phyloP scores from a whole-genome alignment of 2,797 vertebrate species.

The Pogoniulus pusillus region DNA sequence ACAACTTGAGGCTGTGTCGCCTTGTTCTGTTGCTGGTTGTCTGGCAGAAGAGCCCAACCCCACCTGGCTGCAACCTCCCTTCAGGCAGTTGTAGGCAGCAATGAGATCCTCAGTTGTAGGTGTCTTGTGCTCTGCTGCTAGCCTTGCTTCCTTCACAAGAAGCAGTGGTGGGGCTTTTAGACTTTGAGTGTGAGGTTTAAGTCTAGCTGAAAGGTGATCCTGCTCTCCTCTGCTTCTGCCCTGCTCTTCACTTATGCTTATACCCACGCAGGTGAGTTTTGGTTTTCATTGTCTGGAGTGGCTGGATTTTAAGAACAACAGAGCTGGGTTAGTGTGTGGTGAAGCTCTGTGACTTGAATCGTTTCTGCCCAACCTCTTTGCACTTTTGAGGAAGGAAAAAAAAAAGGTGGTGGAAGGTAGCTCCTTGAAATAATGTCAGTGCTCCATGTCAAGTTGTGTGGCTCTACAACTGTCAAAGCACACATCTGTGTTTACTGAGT shows the following conservation, averaged over 20 bases:
- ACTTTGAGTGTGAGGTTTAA: background rate
- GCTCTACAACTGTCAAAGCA: constrained; percentile 11
- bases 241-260: background rate
- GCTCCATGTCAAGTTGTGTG: background rate
- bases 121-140: background rate
- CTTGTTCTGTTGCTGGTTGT: no score
- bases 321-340: background rate
- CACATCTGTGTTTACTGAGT: background rate
- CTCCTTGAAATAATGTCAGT: background rate
- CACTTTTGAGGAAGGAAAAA: background rate
- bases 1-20: no score
- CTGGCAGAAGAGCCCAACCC: no score
- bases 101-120: background rate
- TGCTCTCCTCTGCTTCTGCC: background rate
- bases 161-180: background rate
- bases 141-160: background rate
- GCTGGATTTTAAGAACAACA: background rate
- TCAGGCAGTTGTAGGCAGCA: no score
- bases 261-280: background rate
- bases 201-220: background rate
- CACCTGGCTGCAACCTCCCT: no score
- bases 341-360: background rate
- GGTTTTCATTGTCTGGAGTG: background rate
- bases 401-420: rapidly evolving
- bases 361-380: background rate